These are phyloP conservation scores for Struthio camelus DNA, from an alignment of 2,113 vertebrate genomes.

Conservation along the genomic window DNA sequence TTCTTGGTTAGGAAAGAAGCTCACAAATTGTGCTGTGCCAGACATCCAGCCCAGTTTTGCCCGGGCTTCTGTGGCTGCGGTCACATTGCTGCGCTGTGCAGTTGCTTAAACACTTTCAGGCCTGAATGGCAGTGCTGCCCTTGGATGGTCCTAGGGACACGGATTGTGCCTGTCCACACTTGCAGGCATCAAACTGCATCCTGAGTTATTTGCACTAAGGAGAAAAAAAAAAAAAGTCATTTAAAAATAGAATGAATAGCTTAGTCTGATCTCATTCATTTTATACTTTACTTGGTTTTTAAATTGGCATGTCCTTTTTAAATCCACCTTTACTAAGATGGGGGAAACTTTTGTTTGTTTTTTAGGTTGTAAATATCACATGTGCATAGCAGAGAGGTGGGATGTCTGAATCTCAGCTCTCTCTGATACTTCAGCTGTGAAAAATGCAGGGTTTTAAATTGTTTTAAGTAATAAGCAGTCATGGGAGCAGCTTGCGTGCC, in stretches of 20 bases:
- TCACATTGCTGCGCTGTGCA: background rate
- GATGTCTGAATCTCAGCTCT: background rate
- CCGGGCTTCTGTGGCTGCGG: background rate
- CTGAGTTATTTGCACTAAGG: slow-evolving; percentile 62
- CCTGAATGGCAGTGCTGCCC: background rate
- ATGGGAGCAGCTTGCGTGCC: background rate
- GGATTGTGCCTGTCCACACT: background rate
- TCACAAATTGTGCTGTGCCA: background rate
- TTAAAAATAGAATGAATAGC: background rate
- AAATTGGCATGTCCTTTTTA: slow-evolving; percentile 41
- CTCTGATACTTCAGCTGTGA: background rate
- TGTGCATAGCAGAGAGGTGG: background rate
- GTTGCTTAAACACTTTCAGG: background rate
- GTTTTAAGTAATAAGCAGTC: background rate
- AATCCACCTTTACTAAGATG: background rate
- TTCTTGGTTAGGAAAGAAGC: rapidly evolving
- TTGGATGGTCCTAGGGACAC: background rate
- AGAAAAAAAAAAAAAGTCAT: background rate
- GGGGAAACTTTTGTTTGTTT: background rate
- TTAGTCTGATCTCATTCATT: background rate
- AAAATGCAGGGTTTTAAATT: background rate
- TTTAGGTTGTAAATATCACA: background rate
- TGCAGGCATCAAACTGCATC: slow-evolving; percentile 12
- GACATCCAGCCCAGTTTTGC: background rate
- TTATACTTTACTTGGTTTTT: slow-evolving; percentile 14